Evolutionary conservation across 2,888 invertebrate genomes (phyloP).

Genomic region (Adineta ricciae): DNA sequence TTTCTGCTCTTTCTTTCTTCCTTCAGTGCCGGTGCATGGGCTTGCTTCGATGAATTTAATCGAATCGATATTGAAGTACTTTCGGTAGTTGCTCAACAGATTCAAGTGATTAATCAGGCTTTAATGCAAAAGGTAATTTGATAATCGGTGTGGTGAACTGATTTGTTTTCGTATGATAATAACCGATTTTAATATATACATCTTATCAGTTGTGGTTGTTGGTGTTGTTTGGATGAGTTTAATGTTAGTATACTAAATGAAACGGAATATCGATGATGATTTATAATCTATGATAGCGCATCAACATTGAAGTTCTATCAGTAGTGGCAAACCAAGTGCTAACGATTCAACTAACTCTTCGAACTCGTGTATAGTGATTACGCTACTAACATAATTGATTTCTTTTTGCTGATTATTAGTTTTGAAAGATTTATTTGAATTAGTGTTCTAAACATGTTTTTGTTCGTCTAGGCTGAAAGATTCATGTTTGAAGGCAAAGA

Average conservation of each 20-base stretch:
- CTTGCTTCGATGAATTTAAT: constrained; percentile 51
- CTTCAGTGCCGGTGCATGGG: constrained; percentile 58
- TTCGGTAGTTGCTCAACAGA: constrained; percentile 48
- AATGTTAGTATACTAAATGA: constrained; percentile 25
- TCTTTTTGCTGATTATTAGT: background rate
- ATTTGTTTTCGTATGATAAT: background rate
- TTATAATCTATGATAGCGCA: constrained; percentile 22
- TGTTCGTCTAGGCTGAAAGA: constrained; percentile 46
- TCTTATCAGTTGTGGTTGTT: constrained; percentile 55
- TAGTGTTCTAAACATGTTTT: background rate
- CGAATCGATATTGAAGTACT: constrained; percentile 50
- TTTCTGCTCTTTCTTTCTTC: background rate
- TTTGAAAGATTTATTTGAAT: background rate
- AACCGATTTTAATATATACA: background rate
- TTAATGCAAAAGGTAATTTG: constrained; percentile 1
- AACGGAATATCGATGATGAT: background rate
- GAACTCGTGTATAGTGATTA: constrained; percentile 36
- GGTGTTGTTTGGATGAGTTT: constrained; percentile 38
- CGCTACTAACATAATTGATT: background rate
- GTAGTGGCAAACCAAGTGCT: constrained; percentile 37
- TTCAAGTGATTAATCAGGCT: constrained; percentile 49
- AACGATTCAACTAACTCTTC: constrained; percentile 56
- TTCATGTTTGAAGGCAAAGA: constrained; percentile 68
- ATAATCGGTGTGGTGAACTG: background rate
- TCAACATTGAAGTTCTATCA: constrained; percentile 37